Evolutionary conservation across 2,888 invertebrate species (phyloP), one percentile per base, ranked within the genome.

Genomic region (Antitype chi): DNA sequence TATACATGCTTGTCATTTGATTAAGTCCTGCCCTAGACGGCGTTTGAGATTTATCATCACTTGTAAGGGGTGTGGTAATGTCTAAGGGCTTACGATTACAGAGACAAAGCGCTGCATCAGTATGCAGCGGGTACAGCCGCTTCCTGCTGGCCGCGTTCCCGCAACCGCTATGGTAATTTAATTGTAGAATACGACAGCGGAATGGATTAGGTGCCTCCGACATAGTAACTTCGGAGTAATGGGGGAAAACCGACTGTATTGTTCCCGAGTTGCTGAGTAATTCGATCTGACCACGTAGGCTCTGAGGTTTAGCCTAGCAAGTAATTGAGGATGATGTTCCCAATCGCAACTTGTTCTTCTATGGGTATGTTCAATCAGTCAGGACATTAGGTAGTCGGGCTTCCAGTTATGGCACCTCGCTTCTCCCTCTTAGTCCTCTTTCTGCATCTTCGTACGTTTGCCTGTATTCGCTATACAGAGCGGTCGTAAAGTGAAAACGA

Each of bases 121-220:
- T 94, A 95, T 94, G 94, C 94, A 90, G 88, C 87, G 88, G 89
- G 84, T 91, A 89, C 86, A 86, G 82, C 78, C 88, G 92, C 89
- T 95, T 95, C 95, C 95, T 95, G 94, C 93, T 94, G 94, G 93
- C 95, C 95, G 94, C 92, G 95, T 93, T 95, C 94, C 89, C 90
- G 90, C 91, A 91, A 90, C 90, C 89, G 90, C 92, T 94, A 94
- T 95, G 95, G 92, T 94, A 94, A 95, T 95, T 94, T 94, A 92
- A 94, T 95, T 94, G 94, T 94, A 93, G 91, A 93, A 92, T 90
- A 91, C 92, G 89, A 90, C 89, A 89, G 87, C 82, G 87, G 90
- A 92, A 91, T 91, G 90, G 90, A 91, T 90, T 90, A 86, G 84
- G 87, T 90, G 89, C 89, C 87, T 87, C 80, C 86, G 81, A 87